These are phyloP conservation scores for Mercenaria mercenaria DNA, from an alignment of 1,140 invertebrate species.

Conservation along the genomic window DNA sequence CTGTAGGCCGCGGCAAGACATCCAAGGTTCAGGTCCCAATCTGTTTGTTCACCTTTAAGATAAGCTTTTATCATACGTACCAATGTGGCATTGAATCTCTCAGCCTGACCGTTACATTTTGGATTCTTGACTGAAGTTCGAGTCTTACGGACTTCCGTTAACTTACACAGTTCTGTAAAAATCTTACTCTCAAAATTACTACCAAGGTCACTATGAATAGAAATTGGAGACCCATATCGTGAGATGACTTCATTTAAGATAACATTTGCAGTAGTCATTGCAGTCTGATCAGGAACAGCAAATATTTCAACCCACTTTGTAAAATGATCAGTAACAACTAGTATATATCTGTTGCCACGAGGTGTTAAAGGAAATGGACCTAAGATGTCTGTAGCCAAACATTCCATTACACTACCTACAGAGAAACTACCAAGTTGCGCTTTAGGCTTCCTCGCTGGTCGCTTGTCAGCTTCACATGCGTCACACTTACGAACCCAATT, in stretches of 20 bases:
- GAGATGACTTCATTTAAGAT: constrained; percentile 81
- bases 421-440: not conserved
- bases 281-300: constrained; percentile 71
- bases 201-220: too few species aligned
- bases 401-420: not conserved
- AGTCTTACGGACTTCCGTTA: constrained; percentile 47
- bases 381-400: not conserved
- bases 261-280: constrained; percentile 77
- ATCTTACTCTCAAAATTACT: constrained; percentile 61
- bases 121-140: constrained; percentile 63
- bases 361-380: constrained; percentile 9
- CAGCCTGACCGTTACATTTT: constrained; percentile 54
- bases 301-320: constrained; percentile 73
- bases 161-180: constrained; percentile 50
- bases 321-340: constrained; percentile 52
- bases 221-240: constrained; percentile 76
- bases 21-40: constrained; percentile 47
- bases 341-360: constrained; percentile 38
- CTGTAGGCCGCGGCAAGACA: constrained; percentile 24
- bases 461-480: constrained; percentile 15
- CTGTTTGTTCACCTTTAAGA: not conserved
- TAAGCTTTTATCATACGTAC: constrained; percentile 17
- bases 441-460: not conserved
- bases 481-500: not conserved
- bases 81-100: constrained; percentile 67